These are phyloP conservation scores for Beroe forskalii DNA, from an alignment of 37 sponge, comb jelly and placozoan species.

Conservation along the genomic window DNA sequence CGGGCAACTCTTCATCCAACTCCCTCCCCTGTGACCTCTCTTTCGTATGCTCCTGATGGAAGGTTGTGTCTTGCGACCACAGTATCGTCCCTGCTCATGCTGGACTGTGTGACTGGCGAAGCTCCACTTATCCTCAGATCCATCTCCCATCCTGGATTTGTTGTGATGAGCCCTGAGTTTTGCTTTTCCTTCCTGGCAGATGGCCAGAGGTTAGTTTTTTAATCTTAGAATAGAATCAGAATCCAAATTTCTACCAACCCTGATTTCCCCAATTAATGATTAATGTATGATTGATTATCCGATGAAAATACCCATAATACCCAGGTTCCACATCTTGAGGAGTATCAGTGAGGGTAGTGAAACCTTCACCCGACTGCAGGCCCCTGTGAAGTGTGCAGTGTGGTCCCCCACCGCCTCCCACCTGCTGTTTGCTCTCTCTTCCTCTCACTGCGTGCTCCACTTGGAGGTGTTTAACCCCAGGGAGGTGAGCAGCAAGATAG, in stretches of 20 bases:
- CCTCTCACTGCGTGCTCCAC: not conserved
- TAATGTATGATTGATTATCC: too few relatives aligned
- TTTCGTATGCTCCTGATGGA: constrained; percentile 33
- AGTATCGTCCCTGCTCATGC: not conserved
- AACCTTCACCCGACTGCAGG: constrained; percentile 7
- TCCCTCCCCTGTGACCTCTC: not conserved
- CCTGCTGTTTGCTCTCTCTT: not conserved
- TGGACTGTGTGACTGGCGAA: constrained; percentile 20
- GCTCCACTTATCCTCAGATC: not conserved
- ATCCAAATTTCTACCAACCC: not conserved
- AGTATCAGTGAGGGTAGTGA: constrained; percentile 37
- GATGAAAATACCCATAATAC: too few relatives aligned
- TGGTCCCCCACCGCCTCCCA: constrained; percentile 44
- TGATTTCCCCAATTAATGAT: too few relatives aligned
- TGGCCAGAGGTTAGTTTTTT: not conserved
- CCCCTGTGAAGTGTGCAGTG: constrained; percentile 8
- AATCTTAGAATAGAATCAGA: not conserved
- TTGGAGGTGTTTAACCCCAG: not conserved
- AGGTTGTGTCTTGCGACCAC: constrained; percentile 40
- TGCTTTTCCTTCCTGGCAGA: constrained; percentile 49
- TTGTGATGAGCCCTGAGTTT: constrained; percentile 16
- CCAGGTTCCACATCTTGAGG: constrained; percentile 28
- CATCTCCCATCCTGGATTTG: not conserved
- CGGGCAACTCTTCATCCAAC: not conserved
- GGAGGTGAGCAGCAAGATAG: constrained; percentile 56